phyloP scores from a whole-genome alignment of 2,888 invertebrate species.

The Pristionchus entomophagus region DNA sequence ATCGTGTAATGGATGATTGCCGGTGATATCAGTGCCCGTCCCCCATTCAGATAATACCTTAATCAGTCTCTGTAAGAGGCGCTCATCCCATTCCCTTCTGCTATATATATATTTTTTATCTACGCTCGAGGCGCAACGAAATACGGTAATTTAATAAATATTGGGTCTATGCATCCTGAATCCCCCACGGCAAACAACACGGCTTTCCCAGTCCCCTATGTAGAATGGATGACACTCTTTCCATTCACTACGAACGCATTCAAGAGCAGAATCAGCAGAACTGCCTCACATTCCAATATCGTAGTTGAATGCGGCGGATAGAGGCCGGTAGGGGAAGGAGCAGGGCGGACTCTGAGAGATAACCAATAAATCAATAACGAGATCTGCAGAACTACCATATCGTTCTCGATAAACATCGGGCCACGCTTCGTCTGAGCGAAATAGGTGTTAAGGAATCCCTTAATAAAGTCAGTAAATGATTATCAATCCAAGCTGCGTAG shows the following conservation, averaged over 20 bases:
- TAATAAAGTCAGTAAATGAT: not conserved
- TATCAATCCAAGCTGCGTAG: not conserved
- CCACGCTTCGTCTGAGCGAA: slow-evolving; percentile 60
- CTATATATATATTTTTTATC: too few species aligned
- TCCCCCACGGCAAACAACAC: too few species aligned
- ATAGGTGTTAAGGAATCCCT: slow-evolving; percentile 69
- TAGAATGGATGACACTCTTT: too few species aligned
- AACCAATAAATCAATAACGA: not conserved
- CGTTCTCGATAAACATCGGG: slow-evolving; percentile 45
- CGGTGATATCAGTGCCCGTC: slow-evolving; percentile 60
- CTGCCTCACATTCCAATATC: slow-evolving; percentile 69
- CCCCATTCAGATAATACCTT: slow-evolving; percentile 64
- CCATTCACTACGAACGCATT: too few species aligned
- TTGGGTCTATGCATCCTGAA: too few species aligned
- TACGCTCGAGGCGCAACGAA: too few species aligned
- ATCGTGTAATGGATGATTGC: slow-evolving; percentile 71
- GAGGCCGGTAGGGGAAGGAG: not conserved
- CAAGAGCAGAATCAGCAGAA: too few species aligned
- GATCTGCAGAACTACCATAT: slow-evolving; percentile 1
- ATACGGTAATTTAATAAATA: too few species aligned
- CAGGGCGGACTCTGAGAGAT: not conserved
- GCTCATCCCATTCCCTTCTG: too few species aligned
- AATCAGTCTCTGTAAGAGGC: too few species aligned
- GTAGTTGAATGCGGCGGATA: slow-evolving; percentile 68
- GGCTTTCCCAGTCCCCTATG: too few species aligned